Conservation (phyloP, 30 jellyfish, hydroid and myxozoan species). For the Aurelia aurita complex sp. Pacific region DNA sequence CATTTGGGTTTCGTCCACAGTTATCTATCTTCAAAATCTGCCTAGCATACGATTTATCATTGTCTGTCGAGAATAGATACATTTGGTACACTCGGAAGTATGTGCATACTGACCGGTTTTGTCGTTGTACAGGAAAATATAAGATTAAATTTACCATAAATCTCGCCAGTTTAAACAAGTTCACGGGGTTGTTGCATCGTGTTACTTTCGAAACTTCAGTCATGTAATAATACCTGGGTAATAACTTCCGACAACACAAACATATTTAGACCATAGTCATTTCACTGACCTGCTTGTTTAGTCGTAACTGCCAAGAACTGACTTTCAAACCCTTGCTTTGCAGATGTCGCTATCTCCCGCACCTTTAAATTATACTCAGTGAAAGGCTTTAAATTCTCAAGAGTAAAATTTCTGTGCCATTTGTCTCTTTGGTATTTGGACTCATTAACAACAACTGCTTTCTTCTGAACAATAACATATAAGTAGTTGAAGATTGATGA, state of each 20-base stretch:
- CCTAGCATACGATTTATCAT: no score
- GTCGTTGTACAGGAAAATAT: no score
- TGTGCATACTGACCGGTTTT: no score
- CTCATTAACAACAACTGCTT: not conserved
- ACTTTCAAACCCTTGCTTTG: constrained; percentile 25
- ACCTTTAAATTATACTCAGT: constrained; percentile 31
- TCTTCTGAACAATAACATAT: constrained; percentile 26
- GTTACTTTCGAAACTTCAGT: no score
- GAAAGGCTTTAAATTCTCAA: constrained; percentile 19
- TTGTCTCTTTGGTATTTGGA: constrained; percentile 3
- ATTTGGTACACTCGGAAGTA: no score
- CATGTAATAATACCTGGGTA: no score
- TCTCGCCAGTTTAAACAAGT: no score
- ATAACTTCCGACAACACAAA: not conserved
- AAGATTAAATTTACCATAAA: no score
- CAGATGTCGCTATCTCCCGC: constrained; percentile 17
- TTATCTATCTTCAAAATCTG: no score
- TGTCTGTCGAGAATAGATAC: no score
- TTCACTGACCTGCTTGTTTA: constrained; percentile 20
- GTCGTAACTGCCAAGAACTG: constrained; percentile 6
- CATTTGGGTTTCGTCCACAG: no score
- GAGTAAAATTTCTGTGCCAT: not conserved
- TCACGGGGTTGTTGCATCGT: no score
- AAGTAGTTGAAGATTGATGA: constrained; percentile 15
- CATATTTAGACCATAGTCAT: not conserved